Base-by-base conservation (phyloP, 1,140 invertebrate genomes). In the Cotesia glomerata region DNA sequence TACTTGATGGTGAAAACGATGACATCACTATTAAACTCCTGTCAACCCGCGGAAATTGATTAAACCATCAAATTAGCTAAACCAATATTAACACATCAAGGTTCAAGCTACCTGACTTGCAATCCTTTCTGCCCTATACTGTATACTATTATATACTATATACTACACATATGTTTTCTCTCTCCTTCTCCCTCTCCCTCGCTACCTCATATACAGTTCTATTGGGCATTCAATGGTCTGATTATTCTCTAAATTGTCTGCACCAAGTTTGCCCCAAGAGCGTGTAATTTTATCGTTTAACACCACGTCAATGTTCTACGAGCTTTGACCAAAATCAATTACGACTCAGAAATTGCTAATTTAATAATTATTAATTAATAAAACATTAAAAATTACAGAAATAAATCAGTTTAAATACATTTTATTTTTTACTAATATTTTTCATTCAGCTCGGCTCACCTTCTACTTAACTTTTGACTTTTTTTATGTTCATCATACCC, bases 41-140 rank as follows among this genome's bases (percentile, higher is more conserved):
- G 84, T 83, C 80, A 83, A 84, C 76, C 83, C 81, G 78, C 81
- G 85, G 84, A 87, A 87, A 86, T 87, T 86, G 84, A 87, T 87
- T 86, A 87, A 87, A 87, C 85, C 86, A 86, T 87, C 84, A 86
- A 85, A 87, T 87, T 87, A 87, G 86, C 84, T 85, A 75, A 81
- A 82, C 84, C 83, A 87, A 86, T 86, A 86, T 85, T 79, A 82
- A 83, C 80, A 82, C 83, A 82, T 83, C 80, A 82, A 82, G 75
- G 77, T 77, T 75, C 73, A 74, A 77, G 69, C 73, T 51, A 59
- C 62, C 64, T 71, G 45, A 70, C 63, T 71, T 69, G 61, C 62
- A n/a, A 68, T 51, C 59, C 49, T 32, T 39, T 58, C 35, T 71
- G 39, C 39, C 39, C 39, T 45, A 45, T 45, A 45, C 39, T 45